Evolutionary conservation across 2,888 invertebrate species (phyloP), one percentile per base, ranked within the genome.

Genomic region (Trissonchulus sp.): DNA sequence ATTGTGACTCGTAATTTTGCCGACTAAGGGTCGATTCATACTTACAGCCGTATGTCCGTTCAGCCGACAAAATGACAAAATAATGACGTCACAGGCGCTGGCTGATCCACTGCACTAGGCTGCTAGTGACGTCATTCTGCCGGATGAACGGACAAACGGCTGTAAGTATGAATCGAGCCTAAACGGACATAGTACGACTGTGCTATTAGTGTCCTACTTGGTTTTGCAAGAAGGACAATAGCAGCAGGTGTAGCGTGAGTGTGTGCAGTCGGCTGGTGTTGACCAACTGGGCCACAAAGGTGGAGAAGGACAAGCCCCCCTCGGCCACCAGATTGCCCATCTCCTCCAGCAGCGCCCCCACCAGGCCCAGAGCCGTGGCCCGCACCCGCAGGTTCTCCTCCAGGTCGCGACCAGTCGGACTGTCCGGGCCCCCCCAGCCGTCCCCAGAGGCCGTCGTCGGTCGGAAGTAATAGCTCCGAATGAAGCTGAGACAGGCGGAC

Each of bases 351-450:
- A 73, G 63, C 34, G 2, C 23, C 33, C 31, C 23, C 1, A 63
- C 18, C 28, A 73, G 62, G 1, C 1, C 18, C 33, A 73, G 68
- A 33, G 74, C 60, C 28, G 68, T n/a, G 65, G 62, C 35, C 63
- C 71, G 63, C 34, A 73, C 23, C 85, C 91, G 85, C 76, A 91
- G 88, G 85, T 93, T 93, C 74, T 90, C 91, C 1, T 88, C 86
- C 37, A 91, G 88, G 82, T 93, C 92, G 60, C 90, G 90, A 65
- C 88, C 48, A 48, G 23, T 8, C 8, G 48, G 8, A 48, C 8
- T 48, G 48, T 15, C 48, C 48, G 23, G 8, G 23, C 8, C 48
- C 8, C 48, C 48, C 48, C 23, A 8, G 23, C 8, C 8, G 8
- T 8, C 8, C 8, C 48, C 23, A 48, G 8, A 15, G 48, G 48